Evolutionary conservation across 2,888 invertebrate genomes (phyloP), one percentile per base, ranked within the genome.

Genomic region (Drosophila leonis): DNA sequence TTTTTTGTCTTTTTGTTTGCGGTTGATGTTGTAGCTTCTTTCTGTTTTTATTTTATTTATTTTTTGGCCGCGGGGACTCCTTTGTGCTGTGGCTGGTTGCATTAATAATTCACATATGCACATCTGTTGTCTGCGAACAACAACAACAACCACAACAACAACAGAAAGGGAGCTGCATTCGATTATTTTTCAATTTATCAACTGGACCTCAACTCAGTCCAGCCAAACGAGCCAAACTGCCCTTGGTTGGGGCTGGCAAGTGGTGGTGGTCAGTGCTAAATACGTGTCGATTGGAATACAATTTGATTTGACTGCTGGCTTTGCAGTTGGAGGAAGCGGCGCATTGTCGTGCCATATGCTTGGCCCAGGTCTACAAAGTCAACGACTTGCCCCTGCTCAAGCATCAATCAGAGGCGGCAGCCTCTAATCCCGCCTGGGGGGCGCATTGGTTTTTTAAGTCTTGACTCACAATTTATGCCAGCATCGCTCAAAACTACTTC

Each of bases 31-130:
- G 46, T 42, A 39, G 57, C 1, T 31, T 29, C n/a, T 46, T n/a
- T 9, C 2, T 5, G 0, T 5, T 27, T 46, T 29, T 27, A 1
- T 4, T 35, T 13, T 33, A 31, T 4, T 12, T 42, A 6, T 44
- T 13, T 61, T 78, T 61, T 72, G 72, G 72, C 77, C 82, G 51
- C 69, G 75, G 72, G 76, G 81, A 78, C 77, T 77, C 61, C 84
- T 80, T 88, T 85, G 80, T 84, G 77, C 65, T 37, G n/a, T 27
- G n/a, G 54, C 29, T 82, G 82, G 65, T 56, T 82, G 82, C 89
- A 91, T 91, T 90, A 91, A 91, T 90, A 91, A 91, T 91, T 88
- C 90, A 91, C 78, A 82, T 88, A 82, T 80, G 75, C 79, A 84
- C 90, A 89, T 88, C 80, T 90, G 83, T 80, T 72, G 76, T 65